Evolutionary conservation across 2,113 vertebrate genomes (phyloP).

Genomic region (Tringa solitaria): DNA sequence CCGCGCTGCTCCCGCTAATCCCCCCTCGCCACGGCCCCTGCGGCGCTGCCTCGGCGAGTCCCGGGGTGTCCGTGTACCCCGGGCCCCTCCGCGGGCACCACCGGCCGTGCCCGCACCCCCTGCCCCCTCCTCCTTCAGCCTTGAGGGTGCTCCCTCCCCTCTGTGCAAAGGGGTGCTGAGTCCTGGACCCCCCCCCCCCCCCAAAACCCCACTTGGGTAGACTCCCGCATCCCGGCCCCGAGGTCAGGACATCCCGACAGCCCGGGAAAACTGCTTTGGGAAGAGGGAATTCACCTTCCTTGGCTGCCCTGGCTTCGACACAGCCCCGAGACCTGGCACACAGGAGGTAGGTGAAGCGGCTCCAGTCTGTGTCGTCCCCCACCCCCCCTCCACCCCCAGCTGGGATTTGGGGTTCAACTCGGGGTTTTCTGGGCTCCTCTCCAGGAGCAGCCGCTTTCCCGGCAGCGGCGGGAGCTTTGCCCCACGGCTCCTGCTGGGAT

Average conservation of each 20-base stretch:
- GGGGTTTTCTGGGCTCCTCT: neutral
- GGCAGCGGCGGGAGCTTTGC: neutral
- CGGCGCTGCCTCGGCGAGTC: rapidly evolving
- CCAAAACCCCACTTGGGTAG: rapidly evolving
- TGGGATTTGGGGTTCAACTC: rapidly evolving
- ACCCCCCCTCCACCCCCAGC: too few relatives aligned
- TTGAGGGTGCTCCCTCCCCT: neutral
- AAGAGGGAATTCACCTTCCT: neutral
- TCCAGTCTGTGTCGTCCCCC: too few relatives aligned
- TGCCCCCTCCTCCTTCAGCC: neutral
- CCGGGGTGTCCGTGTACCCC: neutral
- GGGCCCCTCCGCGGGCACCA: neutral
- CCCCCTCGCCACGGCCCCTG: neutral
- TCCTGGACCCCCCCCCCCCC: rapidly evolving
- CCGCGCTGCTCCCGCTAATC: neutral
- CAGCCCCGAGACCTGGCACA: neutral
- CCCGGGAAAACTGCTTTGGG: rapidly evolving
- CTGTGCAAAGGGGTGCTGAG: neutral
- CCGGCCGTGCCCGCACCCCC: rapidly evolving
- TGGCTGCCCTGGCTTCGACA: neutral
- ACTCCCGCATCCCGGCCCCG: neutral
- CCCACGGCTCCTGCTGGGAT: neutral
- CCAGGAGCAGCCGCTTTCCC: neutral
- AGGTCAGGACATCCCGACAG: neutral
- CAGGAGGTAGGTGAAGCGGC: neutral